Evolutionary conservation across 1,140 invertebrate genomes (phyloP).

Genomic region (Leptonema lineaticorne): DNA sequence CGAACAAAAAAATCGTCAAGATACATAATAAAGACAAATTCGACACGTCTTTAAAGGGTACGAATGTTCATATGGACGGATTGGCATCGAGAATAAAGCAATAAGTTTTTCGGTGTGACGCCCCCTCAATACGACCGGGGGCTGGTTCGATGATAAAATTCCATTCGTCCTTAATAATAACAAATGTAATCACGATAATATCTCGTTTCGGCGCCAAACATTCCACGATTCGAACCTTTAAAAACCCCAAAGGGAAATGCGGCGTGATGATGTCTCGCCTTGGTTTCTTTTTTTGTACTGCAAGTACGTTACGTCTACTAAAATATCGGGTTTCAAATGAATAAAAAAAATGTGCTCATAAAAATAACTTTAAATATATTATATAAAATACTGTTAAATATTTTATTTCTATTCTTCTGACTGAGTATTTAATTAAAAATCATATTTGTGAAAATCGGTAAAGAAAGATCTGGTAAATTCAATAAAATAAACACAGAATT

Average conservation of each 20-base stretch:
- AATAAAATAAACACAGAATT: too few relatives aligned
- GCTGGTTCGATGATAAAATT: conserved; percentile 34
- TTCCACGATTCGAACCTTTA: conserved; percentile 20
- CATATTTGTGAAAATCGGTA: too few relatives aligned
- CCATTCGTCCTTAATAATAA: conserved; percentile 37
- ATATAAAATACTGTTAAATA: too few relatives aligned
- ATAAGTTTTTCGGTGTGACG: not conserved
- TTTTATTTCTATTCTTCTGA: too few relatives aligned
- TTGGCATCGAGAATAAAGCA: not conserved
- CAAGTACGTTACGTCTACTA: not conserved
- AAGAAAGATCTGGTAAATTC: too few relatives aligned
- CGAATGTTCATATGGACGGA: not conserved
- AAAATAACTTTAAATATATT: too few relatives aligned
- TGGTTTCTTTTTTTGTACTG: too few relatives aligned
- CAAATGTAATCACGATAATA: conserved; percentile 39
- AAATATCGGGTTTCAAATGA: not conserved
- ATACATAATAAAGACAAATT: not conserved
- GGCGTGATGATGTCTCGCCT: not conserved
- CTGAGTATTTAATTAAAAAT: too few relatives aligned
- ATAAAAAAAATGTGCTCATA: too few relatives aligned
- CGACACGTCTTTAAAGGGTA: not conserved
- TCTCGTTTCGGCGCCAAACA: conserved; percentile 40
- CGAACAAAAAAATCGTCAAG: not conserved
- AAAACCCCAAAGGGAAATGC: not conserved
- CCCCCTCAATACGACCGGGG: not conserved